Base-by-base conservation (phyloP, 1,140 invertebrate species). In the Thaumetopoea pityocampa region DNA sequence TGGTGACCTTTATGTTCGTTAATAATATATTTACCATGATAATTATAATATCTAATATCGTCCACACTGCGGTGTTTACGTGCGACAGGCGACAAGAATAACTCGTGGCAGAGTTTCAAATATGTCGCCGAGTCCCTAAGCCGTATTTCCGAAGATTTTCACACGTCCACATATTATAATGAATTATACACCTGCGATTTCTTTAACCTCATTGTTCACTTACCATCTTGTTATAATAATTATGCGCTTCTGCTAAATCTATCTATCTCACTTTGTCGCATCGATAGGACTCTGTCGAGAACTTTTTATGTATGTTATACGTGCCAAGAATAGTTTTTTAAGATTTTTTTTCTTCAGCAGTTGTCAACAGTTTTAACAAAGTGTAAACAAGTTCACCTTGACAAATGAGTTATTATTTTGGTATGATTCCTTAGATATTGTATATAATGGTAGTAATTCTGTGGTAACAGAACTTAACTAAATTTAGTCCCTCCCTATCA, bases 101-200 rank as follows among this genome's bases (percentile, higher is more conserved):
- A 46, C 53, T 51, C 48, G 68, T 83, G 79, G 79, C 79, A 83
- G 59, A 67, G 79, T 64, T 83, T 83, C 79, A 83, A 80, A 83
- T 83, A 83, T 83, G 76, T 80, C 73, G 70, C 59, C 17, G 52
- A 65, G 67, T 68, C 62, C n/a, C 67, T 65, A 71, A 74, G 68
- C 51, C 57, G 57, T 58, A 68, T 58, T 63, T 61, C 54, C 49
- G 35, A 52, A 63, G 43, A 58, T 63, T 68, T 49, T 62, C 56
- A 36, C 57, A 62, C 59, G 62, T 55, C 62, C 66, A 64, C 40
- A 57, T 53, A 52, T 51, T 46, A 57, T 57, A 53, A 49, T 37
- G 45, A 36, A 32, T n/a, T n/a, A n/a, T n/a, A 30, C 51, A 68
- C 59, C 51, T 67, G 62, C 43, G 58, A 51, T 47, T 42, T 45